Base-by-base conservation (phyloP, 2,797 vertebrate genomes). In the Iguana delicatissima region DNA sequence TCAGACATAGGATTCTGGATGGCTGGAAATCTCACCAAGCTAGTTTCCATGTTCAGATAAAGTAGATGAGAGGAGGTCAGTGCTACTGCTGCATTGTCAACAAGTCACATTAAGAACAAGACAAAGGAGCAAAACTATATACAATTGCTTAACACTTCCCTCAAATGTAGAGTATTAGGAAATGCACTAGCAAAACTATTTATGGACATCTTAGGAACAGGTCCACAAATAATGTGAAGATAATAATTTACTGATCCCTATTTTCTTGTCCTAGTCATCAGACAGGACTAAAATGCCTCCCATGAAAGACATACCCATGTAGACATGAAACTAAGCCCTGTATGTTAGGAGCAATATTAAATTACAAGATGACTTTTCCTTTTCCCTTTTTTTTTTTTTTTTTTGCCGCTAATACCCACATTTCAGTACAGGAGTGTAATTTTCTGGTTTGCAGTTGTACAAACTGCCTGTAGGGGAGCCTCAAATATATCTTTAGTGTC, bases 311-410 rank as follows among this genome's bases (percentile, higher is more conserved):
- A 82, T 35, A 84, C 35, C 29, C 42, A 62, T 13, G n/a, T 38
- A 0, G 10, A 86, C 89, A 84, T 87, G 29, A 55, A 62, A 29
- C 52, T 10, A 86, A 74, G 84, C 81, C 1, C 0, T 85, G 8
- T 74, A 94, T 88, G 87, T 79, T 13, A 35, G 77, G 16, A 55
- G 26, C 82, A 69, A 29, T 57, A 73, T 22, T 90, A 52, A n/a
- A 7, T 29, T 64, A n/a, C 32, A 82, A 6, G 55, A 4, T 87
- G 50, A 16, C 80, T 93, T 92, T 50, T n/a, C 55, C 24, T 62
- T 29, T 46, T 46, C 42, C 42, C 42, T 42, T 46, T 46, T 46
- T 3, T 46, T 46, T 46, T 46, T 46, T 0, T 52, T 0, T 46
- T 26, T 50, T 91, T 72, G 64, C 64, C 84, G 83, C 89, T 76